Percentiles rank a stretch among this genome's conserved stretches.
phyloP scores from a whole-genome alignment of 2,113 vertebrate genomes.

The Casuarius casuarius region DNA sequence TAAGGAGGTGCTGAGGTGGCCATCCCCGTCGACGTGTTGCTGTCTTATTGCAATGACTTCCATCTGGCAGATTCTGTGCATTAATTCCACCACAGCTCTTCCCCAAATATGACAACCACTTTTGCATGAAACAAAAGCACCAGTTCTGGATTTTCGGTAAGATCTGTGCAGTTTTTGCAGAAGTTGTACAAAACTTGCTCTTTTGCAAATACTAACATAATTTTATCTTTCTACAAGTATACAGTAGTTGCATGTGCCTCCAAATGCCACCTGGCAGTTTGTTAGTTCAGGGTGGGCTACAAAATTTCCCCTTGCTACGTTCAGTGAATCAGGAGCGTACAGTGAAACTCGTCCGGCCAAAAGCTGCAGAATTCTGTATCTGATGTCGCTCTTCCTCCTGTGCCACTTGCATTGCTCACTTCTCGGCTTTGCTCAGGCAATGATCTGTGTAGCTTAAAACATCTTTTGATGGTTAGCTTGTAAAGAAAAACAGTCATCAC shows the following conservation, averaged over 20 bases:
- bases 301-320: background rate
- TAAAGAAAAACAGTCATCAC: background rate
- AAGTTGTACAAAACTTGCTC: background rate
- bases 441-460: background rate
- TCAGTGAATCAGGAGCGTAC: background rate
- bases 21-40: background rate
- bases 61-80: background rate
- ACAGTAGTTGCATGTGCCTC: background rate
- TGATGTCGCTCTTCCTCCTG: rapidly evolving
- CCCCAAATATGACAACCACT: background rate
- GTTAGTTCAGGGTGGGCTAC: background rate
- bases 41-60: background rate
- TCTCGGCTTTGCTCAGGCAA: background rate
- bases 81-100: background rate
- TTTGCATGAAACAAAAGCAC: background rate
- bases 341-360: background rate
- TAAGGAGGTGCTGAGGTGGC: background rate
- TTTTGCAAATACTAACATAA: background rate
- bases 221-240: background rate
- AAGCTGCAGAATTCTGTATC: background rate
- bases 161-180: background rate
- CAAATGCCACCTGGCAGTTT: background rate
- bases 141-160: background rate
- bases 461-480: background rate
- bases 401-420: background rate